Percentiles rank a stretch among this genome's conserved stretches.
These are phyloP conservation scores for Hozukius guyotensis DNA, from an alignment of 2,797 vertebrate genomes.

Conservation along the genomic window DNA sequence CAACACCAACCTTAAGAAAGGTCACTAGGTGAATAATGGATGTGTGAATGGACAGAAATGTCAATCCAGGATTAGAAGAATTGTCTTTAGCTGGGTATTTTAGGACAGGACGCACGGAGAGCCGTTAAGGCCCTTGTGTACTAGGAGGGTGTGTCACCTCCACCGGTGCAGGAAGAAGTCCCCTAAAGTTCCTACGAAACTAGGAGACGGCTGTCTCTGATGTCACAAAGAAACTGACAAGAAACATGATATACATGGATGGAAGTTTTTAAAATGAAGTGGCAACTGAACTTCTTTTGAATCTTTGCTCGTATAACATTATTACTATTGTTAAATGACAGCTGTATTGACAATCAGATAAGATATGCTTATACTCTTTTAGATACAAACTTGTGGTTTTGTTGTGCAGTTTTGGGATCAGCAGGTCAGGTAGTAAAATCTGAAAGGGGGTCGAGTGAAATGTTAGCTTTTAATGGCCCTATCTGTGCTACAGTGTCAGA, in stretches of 20 bases:
- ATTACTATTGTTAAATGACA: not conserved
- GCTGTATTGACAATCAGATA: not conserved
- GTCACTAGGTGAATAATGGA: conserved; percentile 65
- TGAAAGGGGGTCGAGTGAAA: conserved; percentile 44
- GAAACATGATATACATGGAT: not conserved
- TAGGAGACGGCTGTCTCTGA: not conserved
- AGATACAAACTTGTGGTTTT: not conserved
- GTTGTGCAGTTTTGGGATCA: not conserved
- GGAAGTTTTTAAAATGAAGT: not conserved
- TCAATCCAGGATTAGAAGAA: conserved; percentile 31
- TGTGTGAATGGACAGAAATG: conserved; percentile 53
- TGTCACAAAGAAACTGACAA: not conserved
- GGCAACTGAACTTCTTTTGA: not conserved
- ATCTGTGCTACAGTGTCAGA: conserved; percentile 21
- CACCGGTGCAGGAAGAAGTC: conserved; percentile 63
- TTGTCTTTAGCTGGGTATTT: conserved; percentile 21
- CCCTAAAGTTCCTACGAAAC: conserved; percentile 36
- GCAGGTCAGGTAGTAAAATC: conserved; percentile 7
- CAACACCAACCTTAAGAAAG: conserved; percentile 16
- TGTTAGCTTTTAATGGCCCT: conserved; percentile 44
- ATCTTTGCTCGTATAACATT: not conserved
- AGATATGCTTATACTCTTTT: not conserved
- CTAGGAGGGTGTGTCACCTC: not conserved
- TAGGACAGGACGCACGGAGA: not conserved
- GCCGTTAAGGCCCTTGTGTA: not conserved